Base-by-base conservation (phyloP, 1,140 invertebrate genomes). In the Diploscapter pachys region DNA sequence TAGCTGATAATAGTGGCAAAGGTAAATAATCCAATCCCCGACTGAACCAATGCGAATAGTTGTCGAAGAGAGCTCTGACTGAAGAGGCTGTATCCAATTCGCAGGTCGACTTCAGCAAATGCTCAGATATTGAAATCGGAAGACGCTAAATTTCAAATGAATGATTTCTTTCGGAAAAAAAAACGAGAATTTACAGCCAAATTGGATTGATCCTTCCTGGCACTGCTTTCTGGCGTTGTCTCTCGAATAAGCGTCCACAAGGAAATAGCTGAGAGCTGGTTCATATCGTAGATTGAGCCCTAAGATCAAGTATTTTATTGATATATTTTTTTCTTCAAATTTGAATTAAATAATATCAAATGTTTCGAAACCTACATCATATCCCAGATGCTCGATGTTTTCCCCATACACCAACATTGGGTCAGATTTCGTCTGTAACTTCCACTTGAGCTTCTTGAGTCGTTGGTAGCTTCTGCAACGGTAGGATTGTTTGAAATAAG, bases 71-170 rank as follows among this genome's bases (percentile, higher is more conserved):
- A n/a, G 81, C 75, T 50, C 76, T 65, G 9, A 82, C 61, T 31
- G 83, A 84, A 3, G 83, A 85, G 52, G 75, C 71, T 5, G 80
- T 81, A 57, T 82, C 81, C 65, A 82, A 72, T 8, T 85, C 81
- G 31, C 52, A 70, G 59, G 68, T 82, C 11, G 69, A 52, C 63
- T 76, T 55, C 5, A 81, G 50, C 9, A 82, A 71, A 71, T 80
- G 81, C 13, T 80, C 63, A 31, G 71, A 70, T 4, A 62, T 54
- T 48, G 69, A 71, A 50, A 62, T 48, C 5, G 13, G 8, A 68
- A 65, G 48, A 31, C 49, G n/a, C 69, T 71, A 3, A 50, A 71
- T n/a, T 61, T 9, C 9, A 69, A 54, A 62, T 6, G 49, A 5
- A 1, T n/a, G 2, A 65, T 8, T 61, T 9, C 8, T 6, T 13